Conservation (phyloP, 1,140 invertebrate species). For the Drosophila ogumai region DNA sequence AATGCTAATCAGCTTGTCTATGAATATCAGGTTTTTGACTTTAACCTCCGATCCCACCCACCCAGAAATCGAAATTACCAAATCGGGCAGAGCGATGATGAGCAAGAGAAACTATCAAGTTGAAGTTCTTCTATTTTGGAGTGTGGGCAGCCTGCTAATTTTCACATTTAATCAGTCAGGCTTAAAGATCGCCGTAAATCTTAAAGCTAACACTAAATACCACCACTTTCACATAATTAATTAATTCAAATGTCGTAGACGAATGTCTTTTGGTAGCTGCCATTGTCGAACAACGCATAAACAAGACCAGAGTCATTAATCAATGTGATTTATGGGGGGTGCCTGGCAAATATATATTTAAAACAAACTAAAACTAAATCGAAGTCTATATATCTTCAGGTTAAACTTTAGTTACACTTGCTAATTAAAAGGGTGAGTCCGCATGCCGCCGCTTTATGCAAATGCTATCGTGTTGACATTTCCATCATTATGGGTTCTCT, state of each 20-base stretch:
- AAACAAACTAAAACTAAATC: slow-evolving; percentile 21
- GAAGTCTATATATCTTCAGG: not conserved
- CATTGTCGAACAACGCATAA: slow-evolving; percentile 53
- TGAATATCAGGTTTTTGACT: slow-evolving; percentile 40
- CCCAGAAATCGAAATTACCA: not conserved
- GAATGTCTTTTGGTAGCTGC: slow-evolving; percentile 50
- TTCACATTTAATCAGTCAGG: slow-evolving; percentile 23
- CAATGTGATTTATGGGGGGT: slow-evolving; percentile 62
- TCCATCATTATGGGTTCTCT: slow-evolving; percentile 44
- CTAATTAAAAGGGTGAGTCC: slow-evolving; percentile 39
- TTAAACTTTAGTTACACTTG: slow-evolving; percentile 18
- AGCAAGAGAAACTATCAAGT: slow-evolving; percentile 4
- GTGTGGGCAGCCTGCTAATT: slow-evolving; percentile 8
- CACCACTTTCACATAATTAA: slow-evolving; percentile 66
- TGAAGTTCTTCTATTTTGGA: not conserved
- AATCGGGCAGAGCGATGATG: slow-evolving; percentile 20
- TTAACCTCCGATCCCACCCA: slow-evolving; percentile 34
- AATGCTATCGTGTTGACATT: slow-evolving; percentile 43
- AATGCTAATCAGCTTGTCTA: slow-evolving; percentile 20
- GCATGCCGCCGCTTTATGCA: slow-evolving; percentile 25
- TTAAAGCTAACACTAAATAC: slow-evolving; percentile 38
- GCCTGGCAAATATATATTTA: slow-evolving; percentile 1
- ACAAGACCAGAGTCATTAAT: slow-evolving; percentile 62
- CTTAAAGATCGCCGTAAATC: slow-evolving; percentile 20
- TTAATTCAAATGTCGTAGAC: slow-evolving; percentile 41